These are phyloP conservation scores for Idaea biselata DNA, from an alignment of 2,888 invertebrate genomes.

Conservation along the genomic window DNA sequence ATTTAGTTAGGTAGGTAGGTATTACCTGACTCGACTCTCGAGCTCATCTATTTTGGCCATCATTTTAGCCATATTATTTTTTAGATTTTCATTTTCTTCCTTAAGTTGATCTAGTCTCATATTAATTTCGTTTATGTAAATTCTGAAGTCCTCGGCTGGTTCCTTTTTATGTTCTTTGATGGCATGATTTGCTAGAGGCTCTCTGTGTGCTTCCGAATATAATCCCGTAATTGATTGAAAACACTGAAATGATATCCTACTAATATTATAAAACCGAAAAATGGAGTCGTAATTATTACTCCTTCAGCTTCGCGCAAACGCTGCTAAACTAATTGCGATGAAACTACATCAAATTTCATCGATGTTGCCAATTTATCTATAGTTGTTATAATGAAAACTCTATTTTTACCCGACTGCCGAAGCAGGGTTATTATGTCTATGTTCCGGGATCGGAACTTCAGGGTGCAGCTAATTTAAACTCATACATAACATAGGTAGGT, in stretches of 20 bases:
- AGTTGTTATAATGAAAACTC: no score
- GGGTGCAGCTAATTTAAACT: no score
- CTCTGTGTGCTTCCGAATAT: slow-evolving; percentile 56
- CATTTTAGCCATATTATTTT: slow-evolving; percentile 57
- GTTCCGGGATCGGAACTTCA: no score
- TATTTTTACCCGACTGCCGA: no score
- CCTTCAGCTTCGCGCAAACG: no score
- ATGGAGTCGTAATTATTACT: no score
- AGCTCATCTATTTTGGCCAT: slow-evolving; percentile 57
- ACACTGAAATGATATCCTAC: slow-evolving; percentile 41
- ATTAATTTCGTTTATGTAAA: slow-evolving; percentile 51
- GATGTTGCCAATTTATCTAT: no score
- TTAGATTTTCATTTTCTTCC: slow-evolving; percentile 55
- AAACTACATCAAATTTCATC: no score
- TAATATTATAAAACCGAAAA: no score
- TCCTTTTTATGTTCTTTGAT: slow-evolving; percentile 30
- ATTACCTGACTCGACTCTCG: slow-evolving; percentile 66
- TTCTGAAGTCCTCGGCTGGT: slow-evolving; percentile 46
- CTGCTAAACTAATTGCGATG: no score
- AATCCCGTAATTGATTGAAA: slow-evolving; percentile 65
- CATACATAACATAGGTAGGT: no score
- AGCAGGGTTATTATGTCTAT: no score
- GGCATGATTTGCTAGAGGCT: slow-evolving; percentile 34
- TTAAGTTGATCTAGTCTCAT: slow-evolving; percentile 49
- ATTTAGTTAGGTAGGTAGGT: not conserved